phyloP scores from a whole-genome alignment of 2,113 vertebrate genomes.

The Pollimyrus isidori region DNA sequence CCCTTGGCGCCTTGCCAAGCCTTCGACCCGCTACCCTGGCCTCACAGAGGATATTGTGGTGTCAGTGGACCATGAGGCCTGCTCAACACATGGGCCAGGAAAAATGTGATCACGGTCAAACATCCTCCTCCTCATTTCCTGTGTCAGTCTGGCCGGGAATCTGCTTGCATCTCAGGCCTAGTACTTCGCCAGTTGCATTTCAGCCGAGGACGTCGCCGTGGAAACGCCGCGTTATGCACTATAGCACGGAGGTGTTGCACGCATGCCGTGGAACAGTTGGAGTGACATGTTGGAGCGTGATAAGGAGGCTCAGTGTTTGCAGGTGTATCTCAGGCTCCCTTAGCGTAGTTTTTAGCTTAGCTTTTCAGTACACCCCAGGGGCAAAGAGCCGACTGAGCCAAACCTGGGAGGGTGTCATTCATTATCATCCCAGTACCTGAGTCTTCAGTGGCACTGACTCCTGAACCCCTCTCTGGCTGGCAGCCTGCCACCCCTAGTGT shows the following conservation, averaged over 20 bases:
- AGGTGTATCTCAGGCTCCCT: neutral
- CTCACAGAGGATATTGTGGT: neutral
- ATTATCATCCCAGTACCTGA: neutral
- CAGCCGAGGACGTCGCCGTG: neutral
- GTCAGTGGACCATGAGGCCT: neutral
- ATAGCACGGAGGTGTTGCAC: neutral
- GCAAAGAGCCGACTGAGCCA: neutral
- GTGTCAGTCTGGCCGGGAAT: neutral
- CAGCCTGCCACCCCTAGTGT: neutral
- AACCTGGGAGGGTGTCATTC: neutral
- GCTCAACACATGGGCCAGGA: neutral
- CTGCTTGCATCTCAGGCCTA: neutral
- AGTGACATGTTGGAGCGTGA: neutral
- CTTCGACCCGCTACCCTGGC: neutral
- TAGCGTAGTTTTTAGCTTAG: neutral
- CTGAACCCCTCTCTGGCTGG: neutral
- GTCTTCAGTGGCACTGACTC: neutral
- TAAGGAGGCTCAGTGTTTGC: neutral
- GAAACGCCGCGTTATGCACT: too few relatives aligned
- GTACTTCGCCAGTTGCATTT: neutral
- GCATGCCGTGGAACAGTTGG: neutral
- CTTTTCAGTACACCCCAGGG: neutral
- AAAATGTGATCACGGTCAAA: neutral
- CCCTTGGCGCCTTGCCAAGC: conserved; percentile 21
- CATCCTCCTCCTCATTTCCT: neutral